Conservation (phyloP, 2,113 vertebrate species). For the Strigops habroptila region DNA sequence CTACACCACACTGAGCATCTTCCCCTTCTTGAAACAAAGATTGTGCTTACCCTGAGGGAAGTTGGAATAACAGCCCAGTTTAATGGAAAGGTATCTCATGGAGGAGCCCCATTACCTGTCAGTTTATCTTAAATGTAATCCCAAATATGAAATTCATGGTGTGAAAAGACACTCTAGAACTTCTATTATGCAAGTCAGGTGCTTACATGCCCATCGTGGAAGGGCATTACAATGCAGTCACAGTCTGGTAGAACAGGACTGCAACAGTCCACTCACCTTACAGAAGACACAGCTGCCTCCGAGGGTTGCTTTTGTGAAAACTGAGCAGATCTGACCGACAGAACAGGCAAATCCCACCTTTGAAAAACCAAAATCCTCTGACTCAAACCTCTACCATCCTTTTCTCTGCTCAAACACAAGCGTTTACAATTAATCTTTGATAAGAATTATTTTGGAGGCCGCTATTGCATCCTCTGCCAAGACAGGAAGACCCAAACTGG, state of each 20-base stretch:
- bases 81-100: background rate
- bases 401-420: background rate
- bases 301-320: background rate
- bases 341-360: background rate
- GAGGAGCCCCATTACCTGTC: background rate
- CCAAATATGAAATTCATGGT: background rate
- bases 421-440: background rate
- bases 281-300: background rate
- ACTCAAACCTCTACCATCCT: background rate
- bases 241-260: background rate
- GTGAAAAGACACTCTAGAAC: background rate
- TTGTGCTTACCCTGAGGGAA: background rate
- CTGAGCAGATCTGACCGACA: background rate
- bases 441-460: background rate
- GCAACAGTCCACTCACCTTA: too few species aligned
- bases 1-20: background rate
- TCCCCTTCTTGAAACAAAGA: background rate
- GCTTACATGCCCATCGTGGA: background rate
- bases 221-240: background rate
- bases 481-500: background rate
- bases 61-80: background rate
- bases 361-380: background rate
- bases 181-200: background rate
- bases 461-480: rapidly evolving
- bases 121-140: background rate